Evolutionary conservation across 2,113 vertebrate species (phyloP).

Genomic region (Shinisaurus crocodilurus): DNA sequence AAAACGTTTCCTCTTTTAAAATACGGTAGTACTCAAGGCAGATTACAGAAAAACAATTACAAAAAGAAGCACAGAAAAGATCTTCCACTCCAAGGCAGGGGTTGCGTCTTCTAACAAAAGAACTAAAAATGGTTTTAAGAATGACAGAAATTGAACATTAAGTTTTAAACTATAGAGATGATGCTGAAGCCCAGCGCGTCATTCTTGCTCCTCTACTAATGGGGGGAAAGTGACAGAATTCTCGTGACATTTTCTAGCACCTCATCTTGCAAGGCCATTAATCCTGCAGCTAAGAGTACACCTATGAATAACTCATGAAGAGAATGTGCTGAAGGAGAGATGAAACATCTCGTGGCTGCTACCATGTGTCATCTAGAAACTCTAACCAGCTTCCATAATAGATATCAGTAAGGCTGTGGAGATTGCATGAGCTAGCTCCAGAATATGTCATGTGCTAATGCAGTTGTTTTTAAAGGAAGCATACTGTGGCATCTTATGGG

Average conservation of each 20-base stretch:
- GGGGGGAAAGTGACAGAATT: neutral
- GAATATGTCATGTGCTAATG: neutral
- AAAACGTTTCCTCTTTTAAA: neutral
- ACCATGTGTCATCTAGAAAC: neutral
- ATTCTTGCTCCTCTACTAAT: neutral
- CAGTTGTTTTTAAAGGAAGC: neutral
- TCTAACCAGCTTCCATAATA: neutral
- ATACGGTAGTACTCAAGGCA: neutral
- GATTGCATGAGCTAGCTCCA: neutral
- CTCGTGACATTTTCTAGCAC: neutral
- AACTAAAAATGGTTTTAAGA: neutral
- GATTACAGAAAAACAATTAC: neutral
- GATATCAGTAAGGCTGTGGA: neutral
- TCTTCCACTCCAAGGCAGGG: neutral
- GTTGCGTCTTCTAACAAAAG: neutral
- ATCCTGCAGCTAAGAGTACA: neutral
- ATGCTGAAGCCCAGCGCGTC: neutral
- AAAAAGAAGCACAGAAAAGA: neutral
- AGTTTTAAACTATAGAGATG: neutral
- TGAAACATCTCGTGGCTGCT: neutral
- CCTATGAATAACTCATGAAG: no score
- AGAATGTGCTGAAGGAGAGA: neutral
- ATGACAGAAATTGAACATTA: neutral
- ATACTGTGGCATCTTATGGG: neutral
- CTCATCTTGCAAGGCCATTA: neutral